These are phyloP conservation scores for Matsumyia berberina DNA, from an alignment of 2,888 invertebrate species.

Conservation along the genomic window DNA sequence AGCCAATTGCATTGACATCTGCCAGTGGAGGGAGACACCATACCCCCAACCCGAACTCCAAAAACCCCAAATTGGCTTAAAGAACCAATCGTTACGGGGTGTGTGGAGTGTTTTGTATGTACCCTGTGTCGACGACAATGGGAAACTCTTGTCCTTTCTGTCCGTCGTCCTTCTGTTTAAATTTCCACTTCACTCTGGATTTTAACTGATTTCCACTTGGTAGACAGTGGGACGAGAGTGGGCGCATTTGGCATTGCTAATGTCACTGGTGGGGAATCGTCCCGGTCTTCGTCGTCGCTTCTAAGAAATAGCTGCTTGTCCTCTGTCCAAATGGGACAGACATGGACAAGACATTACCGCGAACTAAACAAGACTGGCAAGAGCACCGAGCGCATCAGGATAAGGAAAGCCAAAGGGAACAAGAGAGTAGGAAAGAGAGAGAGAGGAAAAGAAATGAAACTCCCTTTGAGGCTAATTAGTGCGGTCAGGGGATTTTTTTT, in stretches of 20 bases:
- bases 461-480: conserved; percentile 84
- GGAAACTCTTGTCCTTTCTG: conserved; percentile 39
- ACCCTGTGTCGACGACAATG: conserved; percentile 43
- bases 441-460: conserved; percentile 59
- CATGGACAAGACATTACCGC: conserved; percentile 77
- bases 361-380: conserved; percentile 73
- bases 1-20: conserved; percentile 82
- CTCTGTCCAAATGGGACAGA: conserved; percentile 74
- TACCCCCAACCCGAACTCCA: background rate
- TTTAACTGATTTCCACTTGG: conserved; percentile 66
- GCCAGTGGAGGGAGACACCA: background rate
- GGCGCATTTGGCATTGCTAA: conserved; percentile 70
- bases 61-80: conserved; percentile 26
- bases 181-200: conserved; percentile 70
- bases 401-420: conserved; percentile 5
- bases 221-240: conserved; percentile 16
- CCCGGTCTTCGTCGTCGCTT: conserved; percentile 8
- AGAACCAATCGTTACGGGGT: conserved; percentile 4
- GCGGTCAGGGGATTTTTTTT: conserved; percentile 83
- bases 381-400: conserved; percentile 29
- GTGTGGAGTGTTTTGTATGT: conserved; percentile 4
- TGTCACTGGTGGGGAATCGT: conserved; percentile 57
- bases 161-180: conserved; percentile 51
- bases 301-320: conserved; percentile 69
- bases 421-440: background rate